These are phyloP conservation scores for Xenentodon cancila DNA, from an alignment of 2,797 vertebrate genomes.

Conservation along the genomic window DNA sequence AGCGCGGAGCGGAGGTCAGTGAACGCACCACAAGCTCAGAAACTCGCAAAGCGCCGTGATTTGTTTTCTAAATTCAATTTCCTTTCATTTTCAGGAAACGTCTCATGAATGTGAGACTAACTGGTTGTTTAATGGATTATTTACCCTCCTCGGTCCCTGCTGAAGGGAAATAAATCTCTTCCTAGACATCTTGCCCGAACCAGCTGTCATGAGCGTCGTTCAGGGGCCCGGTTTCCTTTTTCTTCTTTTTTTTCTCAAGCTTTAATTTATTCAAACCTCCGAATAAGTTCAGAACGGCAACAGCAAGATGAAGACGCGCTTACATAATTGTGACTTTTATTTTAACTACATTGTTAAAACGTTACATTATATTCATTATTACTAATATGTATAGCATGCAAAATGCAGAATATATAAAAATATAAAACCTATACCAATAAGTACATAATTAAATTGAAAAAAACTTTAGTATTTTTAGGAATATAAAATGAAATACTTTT, in stretches of 20 bases:
- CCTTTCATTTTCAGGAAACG: not conserved
- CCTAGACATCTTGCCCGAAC: slow-evolving; percentile 24
- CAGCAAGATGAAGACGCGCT: slow-evolving; percentile 27
- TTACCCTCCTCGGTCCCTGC: slow-evolving; percentile 5
- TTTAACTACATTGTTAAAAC: not conserved
- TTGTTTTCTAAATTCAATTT: no score
- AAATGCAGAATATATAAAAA: no score
- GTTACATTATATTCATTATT: not conserved
- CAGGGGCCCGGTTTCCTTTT: no score
- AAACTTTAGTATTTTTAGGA: no score
- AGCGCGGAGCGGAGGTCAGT: not conserved
- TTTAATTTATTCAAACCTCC: slow-evolving; percentile 64
- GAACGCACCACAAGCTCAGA: no score
- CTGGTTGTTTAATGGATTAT: not conserved
- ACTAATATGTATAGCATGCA: not conserved
- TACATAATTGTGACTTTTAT: not conserved
- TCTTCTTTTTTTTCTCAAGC: not conserved
- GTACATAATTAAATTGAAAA: no score
- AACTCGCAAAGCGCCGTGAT: no score
- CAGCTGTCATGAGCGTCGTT: slow-evolving; percentile 57
- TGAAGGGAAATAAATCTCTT: slow-evolving; percentile 51
- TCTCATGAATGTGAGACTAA: not conserved
- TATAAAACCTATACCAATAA: no score
- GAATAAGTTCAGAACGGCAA: slow-evolving; percentile 40
- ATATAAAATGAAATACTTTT: no score